Evolutionary conservation across 1,140 invertebrate genomes (phyloP).

Genomic region (Drosophila leontia): DNA sequence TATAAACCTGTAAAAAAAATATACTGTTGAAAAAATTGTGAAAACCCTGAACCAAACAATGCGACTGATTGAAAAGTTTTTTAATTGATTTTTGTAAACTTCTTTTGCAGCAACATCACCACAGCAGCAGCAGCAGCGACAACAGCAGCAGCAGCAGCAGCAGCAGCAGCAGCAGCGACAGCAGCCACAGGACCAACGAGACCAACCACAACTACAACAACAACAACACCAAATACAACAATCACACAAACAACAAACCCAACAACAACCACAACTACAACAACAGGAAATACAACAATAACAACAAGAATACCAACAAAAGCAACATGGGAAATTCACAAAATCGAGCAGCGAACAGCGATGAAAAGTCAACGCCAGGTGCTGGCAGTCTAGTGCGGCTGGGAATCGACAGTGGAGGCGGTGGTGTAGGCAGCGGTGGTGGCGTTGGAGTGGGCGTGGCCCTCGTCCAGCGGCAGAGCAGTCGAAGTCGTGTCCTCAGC

Average conservation of each 20-base stretch:
- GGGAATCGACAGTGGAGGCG: constrained; percentile 8
- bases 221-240: too few relatives aligned
- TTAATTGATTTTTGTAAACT: constrained; percentile 84
- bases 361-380: constrained; percentile 59
- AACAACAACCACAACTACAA: constrained; percentile 19
- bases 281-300: constrained; percentile 4
- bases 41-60: constrained; percentile 68
- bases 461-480: constrained; percentile 45
- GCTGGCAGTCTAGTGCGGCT: constrained; percentile 53
- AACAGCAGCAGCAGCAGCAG: constrained; percentile 1
- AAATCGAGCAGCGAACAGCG: constrained; percentile 46
- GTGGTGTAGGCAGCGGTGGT: constrained; percentile 3
- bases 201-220: constrained; percentile 12
- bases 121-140: constrained; percentile 6
- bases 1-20: constrained; percentile 11
- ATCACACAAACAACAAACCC: constrained; percentile 11
- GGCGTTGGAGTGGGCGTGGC: constrained; percentile 22
- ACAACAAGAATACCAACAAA: constrained; percentile 2
- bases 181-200: background rate
- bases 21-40: constrained; percentile 26
- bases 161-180: background rate
- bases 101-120: constrained; percentile 44
- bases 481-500: constrained; percentile 62
- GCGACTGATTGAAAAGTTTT: constrained; percentile 83
- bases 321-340: constrained; percentile 65